Conservation (phyloP, 2,888 invertebrate species). For the Microplitis deprimator region DNA sequence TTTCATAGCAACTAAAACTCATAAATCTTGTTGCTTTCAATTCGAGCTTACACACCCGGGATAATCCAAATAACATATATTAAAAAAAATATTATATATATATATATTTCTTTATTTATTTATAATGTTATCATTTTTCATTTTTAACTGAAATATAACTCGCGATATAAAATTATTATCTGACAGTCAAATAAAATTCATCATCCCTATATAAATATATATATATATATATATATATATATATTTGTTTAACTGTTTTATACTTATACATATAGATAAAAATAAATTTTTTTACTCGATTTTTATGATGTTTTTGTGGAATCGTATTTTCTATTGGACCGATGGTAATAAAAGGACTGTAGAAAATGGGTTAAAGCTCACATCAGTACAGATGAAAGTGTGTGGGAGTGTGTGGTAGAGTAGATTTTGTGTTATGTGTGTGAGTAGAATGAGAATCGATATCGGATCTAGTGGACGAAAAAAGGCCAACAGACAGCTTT, state of each 20-base stretch:
- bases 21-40: neutral
- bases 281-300: slow-evolving; percentile 2
- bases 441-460: slow-evolving; percentile 27
- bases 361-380: slow-evolving; percentile 27
- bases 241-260: neutral
- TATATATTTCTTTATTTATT: neutral
- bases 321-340: slow-evolving; percentile 31
- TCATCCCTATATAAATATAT: neutral
- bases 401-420: neutral
- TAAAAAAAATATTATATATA: neutral
- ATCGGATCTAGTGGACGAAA: slow-evolving; percentile 34
- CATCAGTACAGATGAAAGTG: neutral
- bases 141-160: neutral
- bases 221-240: neutral
- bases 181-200: slow-evolving; percentile 14
- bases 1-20: neutral
- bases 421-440: neutral
- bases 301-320: slow-evolving; percentile 31
- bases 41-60: neutral
- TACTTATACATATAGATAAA: neutral
- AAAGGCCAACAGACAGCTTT: slow-evolving; percentile 21
- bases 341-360: slow-evolving; percentile 31
- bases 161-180: neutral
- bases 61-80: neutral
- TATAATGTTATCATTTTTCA: neutral